Percentiles rank a stretch among this genome's conserved stretches.
These are phyloP conservation scores for Sweltsa coloradensis DNA, from an alignment of 1,140 invertebrate genomes.

Conservation along the genomic window DNA sequence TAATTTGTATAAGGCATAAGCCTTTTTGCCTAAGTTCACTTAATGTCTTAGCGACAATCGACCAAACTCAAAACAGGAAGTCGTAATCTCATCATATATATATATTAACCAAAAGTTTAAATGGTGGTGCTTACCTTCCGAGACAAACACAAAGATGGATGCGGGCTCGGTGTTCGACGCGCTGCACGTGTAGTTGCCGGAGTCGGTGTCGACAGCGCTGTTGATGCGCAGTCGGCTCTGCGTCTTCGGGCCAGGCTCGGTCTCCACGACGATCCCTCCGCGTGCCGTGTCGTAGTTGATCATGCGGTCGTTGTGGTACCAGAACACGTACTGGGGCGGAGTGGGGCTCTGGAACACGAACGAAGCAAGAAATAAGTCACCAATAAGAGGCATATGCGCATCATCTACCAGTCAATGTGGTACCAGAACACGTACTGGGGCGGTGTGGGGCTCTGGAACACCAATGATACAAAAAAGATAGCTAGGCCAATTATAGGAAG, in stretches of 20 bases:
- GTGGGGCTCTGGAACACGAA: conserved; percentile 61
- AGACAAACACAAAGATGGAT: conserved; percentile 79
- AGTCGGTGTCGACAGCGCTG: conserved; percentile 71
- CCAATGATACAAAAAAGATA: conserved; percentile 13
- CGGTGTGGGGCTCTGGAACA: conserved; percentile 68
- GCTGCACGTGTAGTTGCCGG: conserved; percentile 83
- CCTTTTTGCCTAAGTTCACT: no score
- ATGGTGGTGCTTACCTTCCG: conserved; percentile 53
- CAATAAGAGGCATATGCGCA: conserved; percentile 7
- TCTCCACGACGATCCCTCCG: conserved; percentile 73
- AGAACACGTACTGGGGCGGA: conserved; percentile 80
- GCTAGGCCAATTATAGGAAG: conserved; percentile 6
- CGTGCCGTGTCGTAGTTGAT: conserved; percentile 82
- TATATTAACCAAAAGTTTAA: not conserved
- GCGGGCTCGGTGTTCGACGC: conserved; percentile 80
- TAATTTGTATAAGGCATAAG: no score
- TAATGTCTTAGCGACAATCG: no score
- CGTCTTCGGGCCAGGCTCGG: conserved; percentile 67
- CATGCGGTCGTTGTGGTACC: conserved; percentile 85
- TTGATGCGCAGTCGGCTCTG: conserved; percentile 71
- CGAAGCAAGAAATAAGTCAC: no score
- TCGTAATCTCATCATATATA: no score
- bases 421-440: conserved; percentile 87
- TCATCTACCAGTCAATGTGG: conserved; percentile 59
- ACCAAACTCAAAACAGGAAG: no score